Evolutionary conservation across 2,113 vertebrate species (phyloP), one percentile per base, ranked within the genome.

Genomic region (Pachycephala philippinensis): DNA sequence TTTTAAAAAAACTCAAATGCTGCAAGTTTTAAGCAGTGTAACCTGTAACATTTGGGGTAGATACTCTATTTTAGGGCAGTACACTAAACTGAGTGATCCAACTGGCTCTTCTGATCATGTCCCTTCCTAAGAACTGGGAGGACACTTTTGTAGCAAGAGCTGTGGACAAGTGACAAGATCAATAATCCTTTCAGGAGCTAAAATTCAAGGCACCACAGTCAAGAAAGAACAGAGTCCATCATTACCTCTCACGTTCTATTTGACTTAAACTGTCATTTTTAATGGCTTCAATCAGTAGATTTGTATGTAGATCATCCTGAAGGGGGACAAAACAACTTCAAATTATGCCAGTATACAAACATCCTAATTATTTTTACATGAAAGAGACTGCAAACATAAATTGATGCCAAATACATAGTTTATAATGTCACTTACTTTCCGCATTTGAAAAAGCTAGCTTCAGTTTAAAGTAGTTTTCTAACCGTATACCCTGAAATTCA

Each of bases 181-280:
- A 4, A 6, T 26, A 81, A 74, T 69, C 40, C 37, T 72, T 83
- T 68, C 40, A 54, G 37, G 3, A 90, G 8, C 23, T 57, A 76
- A 86, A 77, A 83, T 31, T 42, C 19, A 27, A 37, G 13, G 47
- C 59, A 92, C 0, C 33, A 61, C 3, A 74, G 27, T 33, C 39
- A 84, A 84, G 42, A 77, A 72, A 61, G 42, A 70, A 63, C 1
- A 80, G 45, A 68, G 7, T 71, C 23, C 39, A 93, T n/a, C n/a
- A 83, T 97, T 98, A 99, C 99, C 99, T 98, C 70, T 99, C 98
- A 97, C 97, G 96, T 95, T 99, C 99, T 98, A 99, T 99, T 97
- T 99, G 98, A 88, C 99, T 98, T 82, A 99, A 98, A 76, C 97
- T 98, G 98, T 99, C 99, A 52, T 99, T 99, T 98, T 99, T 99